Base-by-base conservation (phyloP, 1,140 invertebrate genomes). In the Dryas iulia region DNA sequence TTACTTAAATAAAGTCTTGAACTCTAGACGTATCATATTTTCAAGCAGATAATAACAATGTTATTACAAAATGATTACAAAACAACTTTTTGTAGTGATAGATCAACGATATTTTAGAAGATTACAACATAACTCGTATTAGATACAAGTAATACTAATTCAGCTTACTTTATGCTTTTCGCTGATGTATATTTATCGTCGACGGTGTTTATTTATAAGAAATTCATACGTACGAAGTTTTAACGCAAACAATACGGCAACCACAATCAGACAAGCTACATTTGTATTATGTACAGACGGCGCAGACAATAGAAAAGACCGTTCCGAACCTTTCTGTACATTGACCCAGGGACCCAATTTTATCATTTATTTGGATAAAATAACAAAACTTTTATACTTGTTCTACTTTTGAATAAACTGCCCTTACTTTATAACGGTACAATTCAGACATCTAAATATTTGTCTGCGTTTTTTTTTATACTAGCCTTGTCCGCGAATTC, bases 121-220 rank as follows among this genome's bases (percentile, higher is more conserved):
- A 39, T 39, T 18, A 18, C 2, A 14, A 47, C 14, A 18, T 18
- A 7, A 5, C 35, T 18, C 14, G n/a, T 39, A 47, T 21, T 18
- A 8, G 14, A 47, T 47, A 18, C 1, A 0, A 47, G 18, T 47
- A 47, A 47, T 47, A 6, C 39, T 35, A 24, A 33, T n/a, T 33
- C 21, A 30, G 58, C 33, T 59, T 11, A 59, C 12, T 14, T 63
- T 23, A 26, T 12, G 39, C 21, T 54, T 54, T 68, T 35, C 59
- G 21, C 23, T 59, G 11, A 21, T 25, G 59, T 58, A 6, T 62
- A 14, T 67, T 57, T 33, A 23, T 52, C 21, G 57, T 33, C 47
- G 23, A 25, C 21, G 21, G 11, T 69, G 59, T 69, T 69, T 62
- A 61, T 35, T 57, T 62, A 54, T 61, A 69, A 62, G 60, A 69